Percentiles rank a stretch among this genome's conserved stretches.
phyloP scores from a whole-genome alignment of 2,797 vertebrate genomes.

The Limosa lapponica region DNA sequence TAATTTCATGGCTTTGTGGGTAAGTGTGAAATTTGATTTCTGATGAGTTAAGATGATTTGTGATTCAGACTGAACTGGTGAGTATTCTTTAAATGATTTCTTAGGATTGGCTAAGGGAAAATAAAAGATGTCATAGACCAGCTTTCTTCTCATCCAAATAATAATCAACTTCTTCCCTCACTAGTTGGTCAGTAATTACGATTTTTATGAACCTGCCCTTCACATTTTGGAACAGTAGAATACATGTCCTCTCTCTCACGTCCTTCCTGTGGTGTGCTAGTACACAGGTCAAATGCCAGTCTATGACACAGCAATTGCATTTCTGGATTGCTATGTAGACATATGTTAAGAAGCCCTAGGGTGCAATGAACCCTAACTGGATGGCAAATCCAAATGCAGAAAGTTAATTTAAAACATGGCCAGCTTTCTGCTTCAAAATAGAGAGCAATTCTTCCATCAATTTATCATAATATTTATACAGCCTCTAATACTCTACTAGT shows the following conservation, averaged over 20 bases:
- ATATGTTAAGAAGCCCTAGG: neutral
- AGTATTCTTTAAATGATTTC: neutral
- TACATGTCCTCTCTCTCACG: neutral
- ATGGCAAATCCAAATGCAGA: neutral
- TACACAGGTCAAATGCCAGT: neutral
- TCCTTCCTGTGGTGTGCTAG: neutral
- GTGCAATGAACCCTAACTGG: neutral
- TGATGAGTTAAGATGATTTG: neutral
- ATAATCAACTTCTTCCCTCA: neutral
- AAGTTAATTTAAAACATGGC: neutral
- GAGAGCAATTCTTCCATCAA: neutral
- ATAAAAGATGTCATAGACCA: neutral
- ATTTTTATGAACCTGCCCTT: neutral
- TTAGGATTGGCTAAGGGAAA: neutral
- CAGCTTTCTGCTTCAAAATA: constrained; percentile 3
- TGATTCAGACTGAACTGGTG: neutral
- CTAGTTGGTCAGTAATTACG: neutral
- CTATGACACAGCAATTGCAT: neutral
- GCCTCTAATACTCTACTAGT: neutral
- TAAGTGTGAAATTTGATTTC: neutral
- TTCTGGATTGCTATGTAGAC: neutral
- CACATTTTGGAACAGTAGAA: neutral
- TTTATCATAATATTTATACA: neutral
- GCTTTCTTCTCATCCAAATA: neutral
- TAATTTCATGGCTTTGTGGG: neutral